A percentile compares a stretch with the other conserved stretches of the same genome.
Conservation (phyloP, 2,888 invertebrate species). For the Sarcophaga variegata region DNA sequence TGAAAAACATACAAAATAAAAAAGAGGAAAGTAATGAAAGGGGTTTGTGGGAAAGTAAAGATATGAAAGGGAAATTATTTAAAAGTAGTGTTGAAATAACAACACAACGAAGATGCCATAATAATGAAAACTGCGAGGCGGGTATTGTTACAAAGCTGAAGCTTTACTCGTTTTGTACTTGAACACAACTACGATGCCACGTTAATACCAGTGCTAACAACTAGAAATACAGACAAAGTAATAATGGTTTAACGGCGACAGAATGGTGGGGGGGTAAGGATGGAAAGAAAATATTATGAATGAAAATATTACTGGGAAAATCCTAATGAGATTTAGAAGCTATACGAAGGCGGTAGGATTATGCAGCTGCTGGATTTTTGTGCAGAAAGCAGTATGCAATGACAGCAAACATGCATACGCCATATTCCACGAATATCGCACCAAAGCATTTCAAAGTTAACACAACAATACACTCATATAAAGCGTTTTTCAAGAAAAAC, state of each 20-base stretch:
- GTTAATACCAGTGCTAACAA: not conserved
- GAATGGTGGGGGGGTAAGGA: not conserved
- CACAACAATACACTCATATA: not conserved
- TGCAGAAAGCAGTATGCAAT: constrained; percentile 6
- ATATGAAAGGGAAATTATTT: constrained; percentile 52
- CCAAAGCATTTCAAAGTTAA: constrained; percentile 29
- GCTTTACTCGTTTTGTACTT: too few relatives aligned
- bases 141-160: constrained; percentile 23
- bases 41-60: constrained; percentile 7
- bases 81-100: constrained; percentile 60
- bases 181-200: too few relatives aligned
- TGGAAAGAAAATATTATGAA: constrained; percentile 58
- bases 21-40: not conserved
- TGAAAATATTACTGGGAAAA: constrained; percentile 61
- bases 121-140: constrained; percentile 37
- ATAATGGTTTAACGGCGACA: too few relatives aligned
- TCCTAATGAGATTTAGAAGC: constrained; percentile 67
- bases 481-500: not conserved
- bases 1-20: not conserved
- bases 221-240: too few relatives aligned
- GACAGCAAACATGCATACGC: not conserved
- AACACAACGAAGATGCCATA: constrained; percentile 60
- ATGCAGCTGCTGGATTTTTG: constrained; percentile 27
- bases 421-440: constrained; percentile 9
- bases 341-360: constrained; percentile 52